Evolutionary conservation across 2,113 vertebrate genomes (phyloP).

Genomic region (Henicopernis longicauda): DNA sequence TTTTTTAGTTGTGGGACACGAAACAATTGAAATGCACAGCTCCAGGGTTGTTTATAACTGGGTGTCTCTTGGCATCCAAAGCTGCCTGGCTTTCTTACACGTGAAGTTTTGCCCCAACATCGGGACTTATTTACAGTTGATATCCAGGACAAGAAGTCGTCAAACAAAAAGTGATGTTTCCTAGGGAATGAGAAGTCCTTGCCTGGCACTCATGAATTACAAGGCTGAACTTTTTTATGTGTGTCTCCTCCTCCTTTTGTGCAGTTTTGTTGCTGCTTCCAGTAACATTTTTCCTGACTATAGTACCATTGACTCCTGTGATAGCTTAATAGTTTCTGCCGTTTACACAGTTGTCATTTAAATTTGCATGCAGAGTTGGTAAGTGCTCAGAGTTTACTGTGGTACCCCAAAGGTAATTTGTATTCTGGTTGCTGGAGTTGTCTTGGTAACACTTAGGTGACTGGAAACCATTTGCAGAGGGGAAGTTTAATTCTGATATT

Average conservation of each 20-base stretch:
- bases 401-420: constrained; percentile 81
- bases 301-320: constrained; percentile 69
- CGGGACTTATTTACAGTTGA: background rate
- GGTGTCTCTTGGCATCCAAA: background rate
- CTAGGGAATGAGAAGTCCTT: constrained; percentile 48
- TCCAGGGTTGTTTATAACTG: background rate
- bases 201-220: constrained; percentile 57
- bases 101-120: background rate
- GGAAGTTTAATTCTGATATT: constrained; percentile 75
- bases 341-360: constrained; percentile 81
- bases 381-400: constrained; percentile 49
- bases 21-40: background rate
- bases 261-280: constrained; percentile 63
- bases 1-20: background rate
- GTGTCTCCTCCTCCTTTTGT: constrained; percentile 70
- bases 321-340: constrained; percentile 76
- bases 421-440: constrained; percentile 82
- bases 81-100: background rate
- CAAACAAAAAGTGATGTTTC: constrained; percentile 52
- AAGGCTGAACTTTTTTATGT: constrained; percentile 48
- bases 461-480: constrained; percentile 83
- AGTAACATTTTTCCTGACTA: constrained; percentile 69
- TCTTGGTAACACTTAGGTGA: constrained; percentile 89
- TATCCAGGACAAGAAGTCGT: constrained; percentile 44
- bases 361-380: constrained; percentile 73